These are phyloP conservation scores for Tolypeutes matacus DNA, from an alignment of 2,797 vertebrate genomes.

Conservation along the genomic window DNA sequence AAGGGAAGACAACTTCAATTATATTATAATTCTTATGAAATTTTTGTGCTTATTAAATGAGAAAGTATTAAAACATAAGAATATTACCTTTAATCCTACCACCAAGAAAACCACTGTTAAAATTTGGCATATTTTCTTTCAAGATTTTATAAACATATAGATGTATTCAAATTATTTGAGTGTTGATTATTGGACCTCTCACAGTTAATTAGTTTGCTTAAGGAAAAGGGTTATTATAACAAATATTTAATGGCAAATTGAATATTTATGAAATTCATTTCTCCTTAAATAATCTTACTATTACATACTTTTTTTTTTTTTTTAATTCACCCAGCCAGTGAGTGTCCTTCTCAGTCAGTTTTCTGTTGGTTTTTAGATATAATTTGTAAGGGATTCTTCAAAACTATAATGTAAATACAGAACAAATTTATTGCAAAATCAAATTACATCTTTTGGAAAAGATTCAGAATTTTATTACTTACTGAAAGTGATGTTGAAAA, in stretches of 20 bases:
- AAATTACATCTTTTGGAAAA: neutral
- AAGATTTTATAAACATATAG: neutral
- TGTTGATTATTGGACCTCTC: slow-evolving; percentile 25
- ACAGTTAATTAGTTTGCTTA: neutral
- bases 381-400: neutral
- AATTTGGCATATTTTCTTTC: slow-evolving; percentile 24
- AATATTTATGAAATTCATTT: slow-evolving; percentile 44
- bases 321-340: neutral
- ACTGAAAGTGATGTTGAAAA: slow-evolving; percentile 6
- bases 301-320: neutral
- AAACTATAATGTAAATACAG: slow-evolving; percentile 2
- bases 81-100: neutral
- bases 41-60: slow-evolving; percentile 48
- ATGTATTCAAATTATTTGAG: slow-evolving; percentile 11
- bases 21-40: neutral
- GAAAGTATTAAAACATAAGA: slow-evolving; percentile 37
- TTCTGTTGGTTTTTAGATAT: neutral
- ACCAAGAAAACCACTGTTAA: neutral
- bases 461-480: slow-evolving; percentile 20
- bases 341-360: neutral
- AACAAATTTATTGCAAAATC: slow-evolving; percentile 14
- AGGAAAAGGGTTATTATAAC: neutral
- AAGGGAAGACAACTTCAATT: slow-evolving; percentile 35
- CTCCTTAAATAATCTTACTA: neutral
- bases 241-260: neutral